Conservation (phyloP, 2,797 vertebrate genomes). For the Arvicola amphibius region DNA sequence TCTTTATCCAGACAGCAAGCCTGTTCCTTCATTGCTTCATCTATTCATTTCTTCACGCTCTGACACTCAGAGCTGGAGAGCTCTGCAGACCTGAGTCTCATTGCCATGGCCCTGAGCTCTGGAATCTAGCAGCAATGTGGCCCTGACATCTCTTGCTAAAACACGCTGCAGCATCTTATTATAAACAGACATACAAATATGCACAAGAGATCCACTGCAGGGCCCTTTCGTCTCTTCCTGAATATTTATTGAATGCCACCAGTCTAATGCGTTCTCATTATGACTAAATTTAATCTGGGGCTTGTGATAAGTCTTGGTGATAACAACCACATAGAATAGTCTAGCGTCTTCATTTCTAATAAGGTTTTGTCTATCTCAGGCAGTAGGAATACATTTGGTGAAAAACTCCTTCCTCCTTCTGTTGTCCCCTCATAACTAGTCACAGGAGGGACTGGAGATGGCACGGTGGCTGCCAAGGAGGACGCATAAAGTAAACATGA, state of each 20-base stretch:
- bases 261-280: neutral
- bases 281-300: neutral
- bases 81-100: neutral
- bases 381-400: neutral
- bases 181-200: neutral
- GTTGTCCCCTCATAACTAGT: neutral
- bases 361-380: neutral
- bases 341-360: neutral
- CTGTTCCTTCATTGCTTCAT: neutral
- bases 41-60: neutral
- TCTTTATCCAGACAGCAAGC: neutral
- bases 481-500: rapidly evolving
- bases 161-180: neutral
- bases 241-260: neutral
- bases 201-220: neutral
- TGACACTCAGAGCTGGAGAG: neutral
- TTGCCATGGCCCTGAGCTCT: too few relatives aligned
- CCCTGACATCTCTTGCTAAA: neutral
- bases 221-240: neutral
- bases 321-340: neutral
- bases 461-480: rapidly evolving
- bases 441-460: neutral
- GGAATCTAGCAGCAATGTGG: neutral
- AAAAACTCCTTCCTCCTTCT: too few relatives aligned
- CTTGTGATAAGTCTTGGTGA: neutral